A percentile compares a stretch with the other conserved stretches of the same genome.
Conservation (phyloP, 2,888 invertebrate species). For the Steinernema carpocapsae region DNA sequence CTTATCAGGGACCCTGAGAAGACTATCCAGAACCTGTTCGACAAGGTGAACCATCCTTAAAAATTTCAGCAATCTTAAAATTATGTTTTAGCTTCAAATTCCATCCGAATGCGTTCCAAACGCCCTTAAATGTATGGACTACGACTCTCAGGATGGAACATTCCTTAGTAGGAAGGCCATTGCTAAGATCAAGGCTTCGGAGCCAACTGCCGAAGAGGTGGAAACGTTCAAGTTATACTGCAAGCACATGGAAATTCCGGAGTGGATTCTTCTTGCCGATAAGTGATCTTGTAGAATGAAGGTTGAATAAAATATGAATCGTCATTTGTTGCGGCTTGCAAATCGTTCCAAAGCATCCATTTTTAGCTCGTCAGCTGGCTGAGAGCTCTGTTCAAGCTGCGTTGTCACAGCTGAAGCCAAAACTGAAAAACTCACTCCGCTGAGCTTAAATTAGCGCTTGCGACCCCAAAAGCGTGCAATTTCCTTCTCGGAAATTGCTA, state of each 20-base stretch:
- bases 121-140: not conserved
- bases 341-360: no score
- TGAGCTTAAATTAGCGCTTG: no score
- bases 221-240: not conserved
- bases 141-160: slow-evolving; percentile 3
- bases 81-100: no score
- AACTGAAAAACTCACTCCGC: no score
- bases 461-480: no score
- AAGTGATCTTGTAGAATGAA: not conserved
- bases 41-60: not conserved
- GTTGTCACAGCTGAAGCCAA: no score
- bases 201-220: not conserved
- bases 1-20: not conserved
- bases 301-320: no score
- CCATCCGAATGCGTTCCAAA: not conserved
- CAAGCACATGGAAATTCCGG: slow-evolving; percentile 10
- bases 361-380: no score
- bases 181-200: not conserved
- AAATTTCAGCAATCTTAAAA: not conserved
- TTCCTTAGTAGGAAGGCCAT: not conserved
- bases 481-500: no score
- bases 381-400: no score
- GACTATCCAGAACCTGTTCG: not conserved
- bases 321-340: no score
- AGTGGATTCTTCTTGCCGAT: not conserved